phyloP scores from a whole-genome alignment of 2,888 invertebrate species.

The Papilio demoleus region DNA sequence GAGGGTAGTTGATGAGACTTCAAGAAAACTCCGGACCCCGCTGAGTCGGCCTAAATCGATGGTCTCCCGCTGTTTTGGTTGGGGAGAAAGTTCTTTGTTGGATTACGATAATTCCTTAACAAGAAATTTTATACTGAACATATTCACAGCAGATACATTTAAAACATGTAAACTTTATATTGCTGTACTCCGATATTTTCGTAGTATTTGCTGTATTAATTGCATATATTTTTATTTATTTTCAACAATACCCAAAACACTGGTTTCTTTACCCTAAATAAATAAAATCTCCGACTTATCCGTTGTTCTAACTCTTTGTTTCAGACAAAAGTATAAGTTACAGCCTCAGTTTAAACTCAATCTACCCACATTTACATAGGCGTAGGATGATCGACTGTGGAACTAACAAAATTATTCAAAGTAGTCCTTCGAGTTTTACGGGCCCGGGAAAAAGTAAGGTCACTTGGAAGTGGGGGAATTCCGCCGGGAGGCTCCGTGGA shows the following conservation, averaged over 20 bases:
- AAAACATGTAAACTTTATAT: too few species aligned
- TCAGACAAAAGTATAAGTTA: conserved; percentile 36
- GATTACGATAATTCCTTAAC: conserved; percentile 19
- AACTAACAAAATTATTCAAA: conserved; percentile 80
- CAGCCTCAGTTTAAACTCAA: conserved; percentile 59
- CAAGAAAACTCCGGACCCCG: conserved; percentile 38
- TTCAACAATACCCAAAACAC: not conserved
- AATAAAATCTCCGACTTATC: not conserved
- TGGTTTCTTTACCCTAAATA: not conserved
- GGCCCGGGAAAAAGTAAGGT: conserved; percentile 54
- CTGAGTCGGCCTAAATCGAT: conserved; percentile 27
- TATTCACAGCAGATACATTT: not conserved
- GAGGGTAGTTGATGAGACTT: conserved; percentile 38
- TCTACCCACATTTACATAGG: conserved; percentile 75
- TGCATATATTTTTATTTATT: not conserved
- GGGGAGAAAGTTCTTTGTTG: conserved; percentile 21
- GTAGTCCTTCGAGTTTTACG: conserved; percentile 67
- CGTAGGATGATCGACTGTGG: conserved; percentile 65
- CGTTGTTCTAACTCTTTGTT: conserved; percentile 23
- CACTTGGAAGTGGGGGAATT: conserved; percentile 41
- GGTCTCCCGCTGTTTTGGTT: conserved; percentile 28
- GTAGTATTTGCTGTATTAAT: too few species aligned
- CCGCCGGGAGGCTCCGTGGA: conserved; percentile 22
- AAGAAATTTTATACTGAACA: not conserved
- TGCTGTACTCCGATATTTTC: too few species aligned